Evolutionary conservation across 2,797 vertebrate species (phyloP).

Genomic region (Takifugu rubripes): DNA sequence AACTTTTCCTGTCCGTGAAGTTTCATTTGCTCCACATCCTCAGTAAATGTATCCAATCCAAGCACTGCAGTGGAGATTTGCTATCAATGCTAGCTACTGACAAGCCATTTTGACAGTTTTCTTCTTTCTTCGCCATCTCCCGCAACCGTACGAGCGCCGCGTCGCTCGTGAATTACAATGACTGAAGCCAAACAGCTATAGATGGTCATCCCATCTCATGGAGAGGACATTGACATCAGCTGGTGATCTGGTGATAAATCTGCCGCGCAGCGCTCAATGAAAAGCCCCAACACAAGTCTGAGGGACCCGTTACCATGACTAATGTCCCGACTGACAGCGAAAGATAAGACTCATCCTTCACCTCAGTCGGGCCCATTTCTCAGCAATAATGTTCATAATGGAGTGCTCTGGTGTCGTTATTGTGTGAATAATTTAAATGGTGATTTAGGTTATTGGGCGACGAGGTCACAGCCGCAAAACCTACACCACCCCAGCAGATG

Average conservation of each 20-base stretch:
- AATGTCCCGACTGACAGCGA: constrained; percentile 95
- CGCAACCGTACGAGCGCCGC: too few relatives aligned
- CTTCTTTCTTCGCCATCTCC: not conserved
- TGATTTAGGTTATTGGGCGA: constrained; percentile 73
- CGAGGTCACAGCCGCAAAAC: constrained; percentile 64
- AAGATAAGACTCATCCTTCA: constrained; percentile 99
- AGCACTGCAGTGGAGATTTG: not conserved
- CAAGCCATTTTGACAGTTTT: constrained; percentile 6
- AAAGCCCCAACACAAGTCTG: constrained; percentile 86
- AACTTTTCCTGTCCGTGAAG: constrained; percentile 68
- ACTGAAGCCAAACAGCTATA: constrained; percentile 60
- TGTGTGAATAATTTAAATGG: constrained; percentile 85
- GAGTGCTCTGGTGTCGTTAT: constrained; percentile 93
- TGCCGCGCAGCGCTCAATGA: constrained; percentile 94
- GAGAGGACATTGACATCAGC: constrained; percentile 73
- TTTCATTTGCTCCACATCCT: constrained; percentile 42
- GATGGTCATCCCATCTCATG: constrained; percentile 84
- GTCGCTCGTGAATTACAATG: constrained; percentile 42
- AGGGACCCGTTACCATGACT: constrained; percentile 91
- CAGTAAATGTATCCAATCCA: constrained; percentile 51
- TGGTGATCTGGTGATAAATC: constrained; percentile 91
- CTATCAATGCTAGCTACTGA: not conserved
- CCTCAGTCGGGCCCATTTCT: constrained; percentile 90
- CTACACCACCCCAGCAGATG: constrained; percentile 31
- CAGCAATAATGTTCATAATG: constrained; percentile 98